These are phyloP conservation scores for Clistopyga incitator DNA, from an alignment of 2,888 invertebrate species.

Conservation along the genomic window DNA sequence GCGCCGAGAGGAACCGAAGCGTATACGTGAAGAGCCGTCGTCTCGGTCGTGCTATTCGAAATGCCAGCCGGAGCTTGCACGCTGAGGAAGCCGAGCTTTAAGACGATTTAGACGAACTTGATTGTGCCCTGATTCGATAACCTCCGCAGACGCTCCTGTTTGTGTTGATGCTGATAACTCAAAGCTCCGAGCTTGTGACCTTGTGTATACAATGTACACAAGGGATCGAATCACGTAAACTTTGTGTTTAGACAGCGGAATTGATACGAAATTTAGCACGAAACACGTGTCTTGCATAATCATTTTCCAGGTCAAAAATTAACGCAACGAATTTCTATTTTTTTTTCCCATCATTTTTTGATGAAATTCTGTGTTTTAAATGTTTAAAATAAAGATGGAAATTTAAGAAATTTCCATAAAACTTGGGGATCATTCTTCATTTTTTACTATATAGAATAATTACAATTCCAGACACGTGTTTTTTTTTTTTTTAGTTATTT, in stretches of 20 bases:
- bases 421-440: too few relatives aligned
- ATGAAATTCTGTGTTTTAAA: too few relatives aligned
- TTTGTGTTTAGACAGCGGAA: neutral
- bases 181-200: neutral
- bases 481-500: too few relatives aligned
- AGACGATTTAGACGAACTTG: slow-evolving; percentile 68
- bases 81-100: neutral
- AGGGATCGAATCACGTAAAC: neutral
- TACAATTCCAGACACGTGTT: too few relatives aligned
- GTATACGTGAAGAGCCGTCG: neutral
- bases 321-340: too few relatives aligned
- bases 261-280: neutral
- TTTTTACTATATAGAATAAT: too few relatives aligned
- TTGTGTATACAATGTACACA: neutral
- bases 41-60: neutral
- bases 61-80: neutral
- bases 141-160: slow-evolving; percentile 15
- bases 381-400: too few relatives aligned
- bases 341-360: too few relatives aligned
- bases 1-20: too few relatives aligned
- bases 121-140: slow-evolving; percentile 64
- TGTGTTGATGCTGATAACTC: slow-evolving; percentile 3
- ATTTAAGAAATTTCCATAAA: too few relatives aligned
- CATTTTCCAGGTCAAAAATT: neutral
- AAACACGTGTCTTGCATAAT: neutral